Base-by-base conservation (phyloP, 1,140 invertebrate genomes). In the Bradysia coprophila region DNA sequence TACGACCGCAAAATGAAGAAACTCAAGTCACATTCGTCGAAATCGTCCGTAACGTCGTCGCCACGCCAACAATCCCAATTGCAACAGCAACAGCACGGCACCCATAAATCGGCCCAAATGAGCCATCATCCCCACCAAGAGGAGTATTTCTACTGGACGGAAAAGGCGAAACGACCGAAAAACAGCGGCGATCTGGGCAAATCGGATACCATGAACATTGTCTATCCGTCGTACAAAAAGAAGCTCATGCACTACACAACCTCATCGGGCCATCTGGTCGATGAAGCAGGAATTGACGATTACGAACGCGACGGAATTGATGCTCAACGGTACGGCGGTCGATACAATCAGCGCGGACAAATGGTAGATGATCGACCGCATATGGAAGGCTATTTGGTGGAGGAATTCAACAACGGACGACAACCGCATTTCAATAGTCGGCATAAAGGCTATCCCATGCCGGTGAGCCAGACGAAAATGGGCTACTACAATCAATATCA, bases 401-500 rank as follows among this genome's bases (percentile, higher is more conserved):
- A n/a, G n/a, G 24, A 28, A 8, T 28, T 28, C 13, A 28, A 28
- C 13, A 28, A 28, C 24, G 24, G 13, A 28, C 6, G 13, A 6
- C 24, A 28, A 8, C 24, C 24, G 24, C 24, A 13, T 28, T 28
- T 28, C 24, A 28, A 28, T 28, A 6, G 13, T 8, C 24, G 24
- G 6, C 24, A 28, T 8, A 6, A 28, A 8, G n/a, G n/a, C n/a
- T n/a, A n/a, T n/a, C n/a, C n/a, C 6, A 13, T 28, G 24, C 6
- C 24, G 24, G 24, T 28, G 24, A 13, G 24, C 13, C 24, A 28
- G 13, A 8, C 24, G 24, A 6, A 13, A 28, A 8, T 28, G 21
- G 66, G 65, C 20, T 69, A 71, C 9, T 72, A 71, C 61, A 75
- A 76, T 50, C 74, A 76, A 51, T 74, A 72, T 2, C 75, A 76